Conservation (phyloP, 2,113 vertebrate species). For the Pseudopodoces humilis region DNA sequence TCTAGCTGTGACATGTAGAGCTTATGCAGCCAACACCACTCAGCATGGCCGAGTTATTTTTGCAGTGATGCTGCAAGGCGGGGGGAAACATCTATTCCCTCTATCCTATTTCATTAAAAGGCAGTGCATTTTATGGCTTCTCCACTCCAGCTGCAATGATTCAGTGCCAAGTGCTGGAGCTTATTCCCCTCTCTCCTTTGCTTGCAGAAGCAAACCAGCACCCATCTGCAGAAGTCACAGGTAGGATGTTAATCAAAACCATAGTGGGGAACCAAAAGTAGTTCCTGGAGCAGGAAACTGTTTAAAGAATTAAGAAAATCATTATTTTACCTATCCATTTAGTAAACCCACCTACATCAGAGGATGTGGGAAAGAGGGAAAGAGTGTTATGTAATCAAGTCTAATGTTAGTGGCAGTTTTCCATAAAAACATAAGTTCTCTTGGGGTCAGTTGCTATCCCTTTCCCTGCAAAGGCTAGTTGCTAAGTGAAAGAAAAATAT, state of each 20-base stretch:
- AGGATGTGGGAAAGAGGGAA: not conserved
- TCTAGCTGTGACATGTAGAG: not conserved
- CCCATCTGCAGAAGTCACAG: constrained; percentile 30
- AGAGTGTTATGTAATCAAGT: not conserved
- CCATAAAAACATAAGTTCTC: not conserved
- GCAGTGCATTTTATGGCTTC: constrained; percentile 30
- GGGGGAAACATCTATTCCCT: not conserved
- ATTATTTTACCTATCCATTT: constrained; percentile 14
- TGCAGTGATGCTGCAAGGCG: not conserved
- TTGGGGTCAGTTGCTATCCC: not conserved
- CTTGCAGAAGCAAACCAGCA: constrained; percentile 19
- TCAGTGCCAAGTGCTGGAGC: not conserved
- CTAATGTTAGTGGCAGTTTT: not conserved
- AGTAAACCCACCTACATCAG: not conserved
- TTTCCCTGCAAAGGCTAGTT: not conserved
- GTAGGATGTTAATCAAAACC: constrained; percentile 62
- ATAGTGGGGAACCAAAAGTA: constrained; percentile 4
- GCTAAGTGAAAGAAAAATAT: not conserved
- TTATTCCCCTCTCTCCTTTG: not conserved
- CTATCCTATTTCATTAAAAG: constrained; percentile 27
- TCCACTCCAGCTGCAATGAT: not conserved
- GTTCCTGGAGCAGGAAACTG: constrained; percentile 40
- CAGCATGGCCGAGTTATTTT: not conserved
- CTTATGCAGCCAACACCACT: not conserved
- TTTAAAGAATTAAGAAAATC: not conserved